Conservation (phyloP, 2,888 invertebrate species). For the Tinea pellionella region DNA sequence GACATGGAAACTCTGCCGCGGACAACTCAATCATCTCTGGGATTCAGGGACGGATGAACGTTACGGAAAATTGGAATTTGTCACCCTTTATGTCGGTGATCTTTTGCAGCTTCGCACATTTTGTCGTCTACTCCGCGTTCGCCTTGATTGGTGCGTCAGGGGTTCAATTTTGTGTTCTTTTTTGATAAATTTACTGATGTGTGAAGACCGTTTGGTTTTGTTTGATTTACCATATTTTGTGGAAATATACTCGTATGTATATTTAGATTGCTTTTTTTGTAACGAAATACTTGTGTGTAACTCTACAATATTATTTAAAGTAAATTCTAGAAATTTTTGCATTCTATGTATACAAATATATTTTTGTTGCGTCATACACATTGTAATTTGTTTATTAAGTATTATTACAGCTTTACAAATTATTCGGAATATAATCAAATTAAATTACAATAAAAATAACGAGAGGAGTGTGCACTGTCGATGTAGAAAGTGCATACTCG, state of each 20-base stretch:
- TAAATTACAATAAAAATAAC: too few species aligned
- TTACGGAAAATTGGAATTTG: slow-evolving; percentile 52
- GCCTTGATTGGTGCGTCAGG: neutral
- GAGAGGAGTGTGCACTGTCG: too few species aligned
- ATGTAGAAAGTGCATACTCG: too few species aligned
- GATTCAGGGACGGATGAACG: slow-evolving; percentile 22
- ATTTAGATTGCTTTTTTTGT: neutral
- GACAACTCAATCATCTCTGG: slow-evolving; percentile 36
- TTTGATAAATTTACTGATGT: neutral
- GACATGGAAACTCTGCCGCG: slow-evolving; percentile 11
- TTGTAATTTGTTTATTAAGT: too few species aligned
- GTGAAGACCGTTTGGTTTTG: neutral
- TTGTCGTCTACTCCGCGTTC: neutral
- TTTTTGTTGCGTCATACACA: too few species aligned
- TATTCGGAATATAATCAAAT: too few species aligned
- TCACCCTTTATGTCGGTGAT: slow-evolving; percentile 50
- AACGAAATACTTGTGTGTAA: neutral
- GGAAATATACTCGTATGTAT: neutral
- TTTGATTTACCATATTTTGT: neutral
- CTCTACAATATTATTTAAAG: too few species aligned
- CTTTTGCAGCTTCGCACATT: slow-evolving; percentile 47
- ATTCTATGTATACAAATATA: too few species aligned
- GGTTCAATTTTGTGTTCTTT: neutral
- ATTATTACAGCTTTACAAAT: too few species aligned
- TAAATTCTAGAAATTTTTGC: too few species aligned